Conservation (phyloP, 2,888 invertebrate species). For the Limnephilus marmoratus region DNA sequence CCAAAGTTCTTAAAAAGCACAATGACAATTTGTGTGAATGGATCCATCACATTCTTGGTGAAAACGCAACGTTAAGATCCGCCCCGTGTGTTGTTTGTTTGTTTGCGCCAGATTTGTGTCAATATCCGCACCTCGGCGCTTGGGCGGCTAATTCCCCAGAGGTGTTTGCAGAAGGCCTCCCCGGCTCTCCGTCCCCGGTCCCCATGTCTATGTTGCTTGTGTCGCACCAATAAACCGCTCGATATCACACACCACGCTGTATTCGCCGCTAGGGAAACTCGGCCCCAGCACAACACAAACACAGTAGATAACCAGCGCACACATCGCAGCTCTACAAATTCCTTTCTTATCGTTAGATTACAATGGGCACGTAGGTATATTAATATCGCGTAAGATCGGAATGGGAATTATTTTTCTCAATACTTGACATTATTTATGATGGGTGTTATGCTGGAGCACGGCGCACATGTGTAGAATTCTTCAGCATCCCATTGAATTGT, state of each 20-base stretch:
- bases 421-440: neutral
- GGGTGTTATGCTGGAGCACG: neutral
- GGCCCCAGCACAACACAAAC: no score
- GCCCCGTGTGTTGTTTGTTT: neutral
- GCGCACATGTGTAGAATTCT: neutral
- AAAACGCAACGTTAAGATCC: neutral
- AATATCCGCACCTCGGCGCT: neutral
- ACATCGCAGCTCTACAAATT: neutral
- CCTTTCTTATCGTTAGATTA: neutral
- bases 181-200: neutral
- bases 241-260: neutral
- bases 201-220: neutral
- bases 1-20: neutral
- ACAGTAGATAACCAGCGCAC: neutral
- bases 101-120: neutral
- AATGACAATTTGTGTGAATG: no score
- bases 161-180: neutral
- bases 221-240: neutral
- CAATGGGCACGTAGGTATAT: neutral
- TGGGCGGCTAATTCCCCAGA: neutral
- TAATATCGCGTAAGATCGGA: neutral
- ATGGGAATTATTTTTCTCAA: neutral
- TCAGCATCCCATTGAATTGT: no score
- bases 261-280: neutral
- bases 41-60: no score